Evolutionary conservation across 1,140 invertebrate genomes (phyloP), one percentile per base, ranked within the genome.

Genomic region (Zaprionus camerounensis): DNA sequence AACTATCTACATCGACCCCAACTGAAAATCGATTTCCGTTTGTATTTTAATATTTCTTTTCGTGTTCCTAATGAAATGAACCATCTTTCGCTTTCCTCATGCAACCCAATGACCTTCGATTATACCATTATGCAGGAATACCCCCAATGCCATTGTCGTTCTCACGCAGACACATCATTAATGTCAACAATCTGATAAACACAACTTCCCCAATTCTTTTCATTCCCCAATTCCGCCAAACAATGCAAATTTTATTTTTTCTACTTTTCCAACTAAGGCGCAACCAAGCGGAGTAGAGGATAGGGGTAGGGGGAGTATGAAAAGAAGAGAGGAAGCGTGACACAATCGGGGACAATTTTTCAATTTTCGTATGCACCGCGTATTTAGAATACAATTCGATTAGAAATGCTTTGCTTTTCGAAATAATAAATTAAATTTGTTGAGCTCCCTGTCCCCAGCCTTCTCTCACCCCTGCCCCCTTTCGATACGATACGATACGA

Each of bases 401-500:
- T 88, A 90, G 85, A 85, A 90, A 88, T 88, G 85, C 85, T 91
- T 85, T 85, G 85, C 84, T 88, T 90, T 90, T 80, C 80, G 76
- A 90, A 81, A 90, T 90, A 88, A 88, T 88, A 88, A 90, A 88
- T 88, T 88, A 88, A 88, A 88, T 90, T 88, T 90, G 71, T 62
- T 73, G 46, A 51, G 46, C 11, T 20, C 20, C 41, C 41, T 28
- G 26, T 28, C 38, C 38, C 38, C 15, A 28, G 26, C 5, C 26
- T 34, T 11, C 31, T 2, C 3, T 11, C 31, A 11, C 31, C 41
- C n/a, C 36, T 38, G 13, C 53, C 68, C 64, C 56, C 28, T 57
- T 41, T 26, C 44, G 57, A 41, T 41, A 11, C 46, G 46, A 51
- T 51, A 67, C 46, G 46, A 51, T 63, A 67, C 67, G 65, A 62